Conservation (phyloP, 2,888 invertebrate species). For the Cryptophagus acutangulus region DNA sequence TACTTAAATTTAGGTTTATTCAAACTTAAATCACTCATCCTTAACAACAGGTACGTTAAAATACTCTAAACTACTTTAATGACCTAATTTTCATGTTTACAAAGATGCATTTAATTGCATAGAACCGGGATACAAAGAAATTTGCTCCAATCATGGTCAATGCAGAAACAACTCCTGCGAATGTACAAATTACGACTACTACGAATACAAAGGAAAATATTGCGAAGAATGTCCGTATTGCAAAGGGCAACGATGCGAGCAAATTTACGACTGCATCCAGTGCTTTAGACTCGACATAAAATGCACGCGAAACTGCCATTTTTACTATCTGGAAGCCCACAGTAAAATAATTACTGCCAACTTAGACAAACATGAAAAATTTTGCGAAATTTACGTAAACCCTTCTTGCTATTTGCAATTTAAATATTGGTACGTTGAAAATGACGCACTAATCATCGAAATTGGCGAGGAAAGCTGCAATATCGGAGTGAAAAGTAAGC, state of each 20-base stretch:
- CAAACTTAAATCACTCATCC: no score
- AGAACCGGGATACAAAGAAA: conserved; percentile 37
- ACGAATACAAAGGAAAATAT: conserved; percentile 52
- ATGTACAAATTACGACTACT: conserved; percentile 53
- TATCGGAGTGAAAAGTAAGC: no score
- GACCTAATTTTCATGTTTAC: no score
- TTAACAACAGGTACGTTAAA: no score
- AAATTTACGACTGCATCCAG: background rate
- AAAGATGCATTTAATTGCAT: no score
- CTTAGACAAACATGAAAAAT: background rate
- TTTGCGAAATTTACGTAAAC: background rate
- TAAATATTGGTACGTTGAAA: background rate
- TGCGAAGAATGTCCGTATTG: conserved; percentile 74
- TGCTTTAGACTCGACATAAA: conserved; percentile 1
- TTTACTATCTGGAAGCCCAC: conserved; percentile 3
- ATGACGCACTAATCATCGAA: conserved; percentile 1
- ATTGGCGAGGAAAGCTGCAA: no score
- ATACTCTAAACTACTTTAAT: no score
- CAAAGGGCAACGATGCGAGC: conserved; percentile 49
- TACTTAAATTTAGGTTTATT: no score
- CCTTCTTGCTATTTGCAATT: background rate
- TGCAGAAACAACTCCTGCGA: conserved; percentile 63
- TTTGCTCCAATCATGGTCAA: conserved; percentile 60
- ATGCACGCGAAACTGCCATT: background rate
- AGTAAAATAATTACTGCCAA: no score